These are phyloP conservation scores for Cotesia chilonis DNA, from an alignment of 1,140 invertebrate genomes.

Conservation along the genomic window DNA sequence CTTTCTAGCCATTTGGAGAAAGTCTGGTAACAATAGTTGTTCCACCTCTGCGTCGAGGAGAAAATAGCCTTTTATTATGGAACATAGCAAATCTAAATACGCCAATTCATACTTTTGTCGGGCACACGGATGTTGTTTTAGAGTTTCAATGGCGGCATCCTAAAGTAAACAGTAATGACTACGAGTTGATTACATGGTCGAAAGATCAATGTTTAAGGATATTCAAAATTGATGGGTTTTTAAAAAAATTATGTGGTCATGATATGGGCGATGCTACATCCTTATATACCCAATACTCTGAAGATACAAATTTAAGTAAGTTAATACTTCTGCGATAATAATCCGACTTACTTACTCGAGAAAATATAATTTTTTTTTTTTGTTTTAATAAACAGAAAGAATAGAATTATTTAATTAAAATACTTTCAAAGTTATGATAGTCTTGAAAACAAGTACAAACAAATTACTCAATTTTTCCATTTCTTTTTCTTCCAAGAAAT, in stretches of 20 bases:
- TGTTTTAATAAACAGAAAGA: no score
- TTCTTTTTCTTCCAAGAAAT: no score
- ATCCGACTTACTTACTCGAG: no score
- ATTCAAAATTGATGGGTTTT: constrained; percentile 86
- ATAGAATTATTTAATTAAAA: no score
- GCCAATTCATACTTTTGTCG: constrained; percentile 88
- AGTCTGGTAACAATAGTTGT: constrained; percentile 90
- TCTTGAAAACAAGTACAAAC: no score
- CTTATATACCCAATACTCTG: constrained; percentile 60
- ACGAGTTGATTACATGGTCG: constrained; percentile 95
- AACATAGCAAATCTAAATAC: constrained; percentile 75
- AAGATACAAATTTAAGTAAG: constrained; percentile 59
- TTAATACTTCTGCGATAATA: constrained; percentile 3
- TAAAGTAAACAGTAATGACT: constrained; percentile 72
- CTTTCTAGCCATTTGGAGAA: constrained; percentile 85
- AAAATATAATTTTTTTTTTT: no score
- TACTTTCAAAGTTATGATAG: no score
- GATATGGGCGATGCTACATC: constrained; percentile 59
- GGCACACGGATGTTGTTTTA: constrained; percentile 91
- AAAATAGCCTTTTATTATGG: constrained; percentile 86
- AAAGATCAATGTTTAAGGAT: constrained; percentile 91
- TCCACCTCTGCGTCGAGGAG: constrained; percentile 79
- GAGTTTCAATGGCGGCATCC: constrained; percentile 92
- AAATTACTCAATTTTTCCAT: no score
- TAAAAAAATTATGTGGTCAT: constrained; percentile 73